Conservation (phyloP, 2,888 invertebrate genomes). For the Hirtodrosophila alboralis region DNA sequence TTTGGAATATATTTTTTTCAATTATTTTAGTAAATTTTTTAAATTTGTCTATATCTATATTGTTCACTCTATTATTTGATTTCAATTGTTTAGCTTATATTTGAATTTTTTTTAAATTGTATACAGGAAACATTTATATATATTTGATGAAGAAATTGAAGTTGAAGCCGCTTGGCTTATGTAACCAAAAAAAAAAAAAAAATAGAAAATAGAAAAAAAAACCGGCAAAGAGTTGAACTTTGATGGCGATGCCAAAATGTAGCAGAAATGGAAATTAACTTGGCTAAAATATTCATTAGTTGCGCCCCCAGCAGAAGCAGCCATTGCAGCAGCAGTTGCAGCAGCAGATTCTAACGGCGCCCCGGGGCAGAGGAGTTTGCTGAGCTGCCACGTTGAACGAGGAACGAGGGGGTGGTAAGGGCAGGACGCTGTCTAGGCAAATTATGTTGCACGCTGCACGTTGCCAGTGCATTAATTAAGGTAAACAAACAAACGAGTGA, state of each 20-base stretch:
- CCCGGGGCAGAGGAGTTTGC: conserved; percentile 21
- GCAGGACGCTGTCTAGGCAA: conserved; percentile 36
- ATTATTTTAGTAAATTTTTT: too few species aligned
- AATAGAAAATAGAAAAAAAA: too few species aligned
- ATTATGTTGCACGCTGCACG: conserved; percentile 64
- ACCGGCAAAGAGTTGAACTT: conserved; percentile 15
- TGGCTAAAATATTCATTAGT: conserved; percentile 73
- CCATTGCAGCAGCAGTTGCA: conserved; percentile 29
- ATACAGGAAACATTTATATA: background rate
- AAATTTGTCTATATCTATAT: too few species aligned
- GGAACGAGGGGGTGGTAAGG: too few species aligned
- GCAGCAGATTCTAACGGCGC: conserved; percentile 27
- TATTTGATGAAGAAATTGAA: background rate
- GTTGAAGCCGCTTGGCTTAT: conserved; percentile 28
- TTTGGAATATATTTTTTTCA: too few species aligned
- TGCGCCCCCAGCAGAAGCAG: too few species aligned
- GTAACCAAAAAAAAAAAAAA: conserved; percentile 29
- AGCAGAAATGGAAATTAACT: conserved; percentile 47
- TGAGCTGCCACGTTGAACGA: conserved; percentile 20
- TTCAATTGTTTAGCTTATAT: background rate
- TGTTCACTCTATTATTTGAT: too few species aligned
- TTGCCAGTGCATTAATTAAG: conserved; percentile 72
- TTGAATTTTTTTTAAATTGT: background rate
- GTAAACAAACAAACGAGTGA: conserved; percentile 69
- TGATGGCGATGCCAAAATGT: conserved; percentile 24